Evolutionary conservation across 2,888 invertebrate genomes (phyloP).

Genomic region (Caenorhabditis auriculariae): DNA sequence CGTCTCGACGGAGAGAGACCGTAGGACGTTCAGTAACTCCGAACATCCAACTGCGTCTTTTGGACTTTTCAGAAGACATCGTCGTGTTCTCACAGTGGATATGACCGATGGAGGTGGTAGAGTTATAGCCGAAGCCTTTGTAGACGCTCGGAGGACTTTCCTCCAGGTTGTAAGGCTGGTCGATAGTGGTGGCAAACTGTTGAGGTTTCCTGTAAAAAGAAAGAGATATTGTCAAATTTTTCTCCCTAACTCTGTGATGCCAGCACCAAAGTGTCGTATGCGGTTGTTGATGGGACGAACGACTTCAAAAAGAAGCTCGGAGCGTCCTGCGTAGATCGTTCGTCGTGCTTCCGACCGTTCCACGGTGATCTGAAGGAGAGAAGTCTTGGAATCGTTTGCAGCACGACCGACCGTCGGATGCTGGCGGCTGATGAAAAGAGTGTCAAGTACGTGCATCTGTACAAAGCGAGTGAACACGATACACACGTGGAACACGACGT

Average conservation of each 20-base stretch:
- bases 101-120: conserved; percentile 14
- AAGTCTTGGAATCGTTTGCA: too few species aligned
- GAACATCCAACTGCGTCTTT: conserved; percentile 14
- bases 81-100: conserved; percentile 6
- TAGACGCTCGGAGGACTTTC: background rate
- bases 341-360: conserved; percentile 46
- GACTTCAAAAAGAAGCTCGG: conserved; percentile 52
- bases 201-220: background rate
- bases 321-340: conserved; percentile 52
- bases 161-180: background rate
- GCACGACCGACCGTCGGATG: conserved; percentile 30
- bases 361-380: conserved; percentile 43
- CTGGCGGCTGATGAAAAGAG: conserved; percentile 37
- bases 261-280: conserved; percentile 55
- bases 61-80: background rate
- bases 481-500: conserved; percentile 44
- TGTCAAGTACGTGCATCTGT: conserved; percentile 41
- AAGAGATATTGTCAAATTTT: background rate
- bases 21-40: conserved; percentile 1
- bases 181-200: background rate
- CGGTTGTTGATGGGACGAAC: conserved; percentile 54
- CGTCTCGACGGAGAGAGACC: conserved; percentile 1
- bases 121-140: conserved; percentile 5
- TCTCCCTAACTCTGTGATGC: conserved; percentile 34
- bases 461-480: conserved; percentile 44